These are phyloP conservation scores for Drosophila anomelani DNA, from an alignment of 2,888 invertebrate species.

Conservation along the genomic window DNA sequence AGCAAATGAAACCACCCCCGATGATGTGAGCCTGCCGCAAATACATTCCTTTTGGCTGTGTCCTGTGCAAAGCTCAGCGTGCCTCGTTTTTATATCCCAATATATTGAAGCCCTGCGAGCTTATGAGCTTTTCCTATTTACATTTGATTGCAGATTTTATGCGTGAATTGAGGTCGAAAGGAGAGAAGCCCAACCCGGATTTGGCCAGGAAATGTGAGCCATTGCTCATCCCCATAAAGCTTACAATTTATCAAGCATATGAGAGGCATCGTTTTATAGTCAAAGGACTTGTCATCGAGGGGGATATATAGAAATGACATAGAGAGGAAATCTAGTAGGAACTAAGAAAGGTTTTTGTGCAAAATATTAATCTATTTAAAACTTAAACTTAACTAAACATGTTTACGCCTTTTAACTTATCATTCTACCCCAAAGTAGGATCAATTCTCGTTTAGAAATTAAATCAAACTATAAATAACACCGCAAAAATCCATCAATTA, in stretches of 20 bases:
- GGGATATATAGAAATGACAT: too few species aligned
- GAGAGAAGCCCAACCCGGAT: constrained; percentile 16
- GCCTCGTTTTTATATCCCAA: constrained; percentile 24
- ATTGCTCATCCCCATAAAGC: constrained; percentile 40
- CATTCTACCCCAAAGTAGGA: too few species aligned
- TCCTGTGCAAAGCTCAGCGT: constrained; percentile 42
- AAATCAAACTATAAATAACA: background rate
- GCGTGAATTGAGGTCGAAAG: constrained; percentile 47
- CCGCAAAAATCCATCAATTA: background rate
- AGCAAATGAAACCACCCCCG: constrained; percentile 38
- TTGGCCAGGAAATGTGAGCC: constrained; percentile 38
- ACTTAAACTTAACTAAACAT: too few species aligned
- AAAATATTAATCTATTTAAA: too few species aligned
- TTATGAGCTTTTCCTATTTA: constrained; percentile 69
- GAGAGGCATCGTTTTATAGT: constrained; percentile 13
- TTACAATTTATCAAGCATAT: constrained; percentile 34
- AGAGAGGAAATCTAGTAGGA: too few species aligned
- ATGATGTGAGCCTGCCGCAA: constrained; percentile 37
- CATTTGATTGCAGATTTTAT: constrained; percentile 71
- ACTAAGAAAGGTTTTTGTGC: too few species aligned
- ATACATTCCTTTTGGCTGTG: constrained; percentile 20
- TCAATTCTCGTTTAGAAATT: background rate
- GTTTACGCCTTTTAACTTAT: background rate
- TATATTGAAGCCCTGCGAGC: constrained; percentile 47
- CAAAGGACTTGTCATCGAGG: constrained; percentile 11